Percentiles rank a stretch among this genome's conserved stretches.
Evolutionary conservation across 2,113 vertebrate species (phyloP).

Genomic region (Urocynchramus pylzowi): DNA sequence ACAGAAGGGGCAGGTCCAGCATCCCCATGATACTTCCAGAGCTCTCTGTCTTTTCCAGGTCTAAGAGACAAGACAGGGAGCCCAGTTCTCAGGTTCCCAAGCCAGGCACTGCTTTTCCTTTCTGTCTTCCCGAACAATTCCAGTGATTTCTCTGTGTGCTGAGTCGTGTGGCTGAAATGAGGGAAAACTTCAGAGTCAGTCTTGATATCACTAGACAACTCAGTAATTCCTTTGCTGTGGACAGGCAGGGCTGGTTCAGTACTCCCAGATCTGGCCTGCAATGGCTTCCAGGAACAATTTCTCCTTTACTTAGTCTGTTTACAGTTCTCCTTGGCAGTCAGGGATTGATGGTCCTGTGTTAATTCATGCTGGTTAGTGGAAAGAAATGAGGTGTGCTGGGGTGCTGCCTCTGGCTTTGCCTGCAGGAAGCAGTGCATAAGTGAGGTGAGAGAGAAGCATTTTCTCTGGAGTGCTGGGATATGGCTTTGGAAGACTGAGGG

Average conservation of each 20-base stretch:
- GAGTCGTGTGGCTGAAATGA: background rate
- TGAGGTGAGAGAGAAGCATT: background rate
- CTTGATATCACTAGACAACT: background rate
- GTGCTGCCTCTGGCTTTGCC: background rate
- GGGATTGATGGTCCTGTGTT: background rate
- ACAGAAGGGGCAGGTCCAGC: background rate
- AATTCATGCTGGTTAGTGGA: background rate
- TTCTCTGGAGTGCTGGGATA: background rate
- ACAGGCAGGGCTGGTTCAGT: background rate
- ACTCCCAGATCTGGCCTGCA: background rate
- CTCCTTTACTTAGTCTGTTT: background rate
- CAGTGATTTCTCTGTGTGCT: background rate
- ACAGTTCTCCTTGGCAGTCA: background rate
- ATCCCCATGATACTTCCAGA: fast-evolving
- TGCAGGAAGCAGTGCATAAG: background rate
- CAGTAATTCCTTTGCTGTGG: background rate
- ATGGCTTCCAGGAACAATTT: background rate
- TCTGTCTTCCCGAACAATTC: background rate
- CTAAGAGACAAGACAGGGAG: background rate
- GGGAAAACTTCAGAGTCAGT: background rate
- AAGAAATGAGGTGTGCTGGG: background rate
- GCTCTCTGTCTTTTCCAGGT: background rate
- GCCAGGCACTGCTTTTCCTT: background rate
- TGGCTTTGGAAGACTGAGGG: background rate
- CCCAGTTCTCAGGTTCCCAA: background rate